Evolutionary conservation across 1,140 invertebrate genomes (phyloP).

Genomic region (Harpegnathos saltator): DNA sequence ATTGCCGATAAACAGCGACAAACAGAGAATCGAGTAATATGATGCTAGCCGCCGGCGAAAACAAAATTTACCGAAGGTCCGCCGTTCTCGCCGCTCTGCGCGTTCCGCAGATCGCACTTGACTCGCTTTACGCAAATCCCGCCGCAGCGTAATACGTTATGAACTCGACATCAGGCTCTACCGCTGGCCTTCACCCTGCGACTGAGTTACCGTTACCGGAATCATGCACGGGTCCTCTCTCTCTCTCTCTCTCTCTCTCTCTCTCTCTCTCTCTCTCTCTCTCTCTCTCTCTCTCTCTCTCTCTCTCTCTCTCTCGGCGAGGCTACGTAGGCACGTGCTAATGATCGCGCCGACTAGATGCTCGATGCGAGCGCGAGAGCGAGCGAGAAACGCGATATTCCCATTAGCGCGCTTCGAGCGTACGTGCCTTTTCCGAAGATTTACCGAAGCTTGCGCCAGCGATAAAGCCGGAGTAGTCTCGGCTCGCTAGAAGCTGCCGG

Average conservation of each 20-base stretch:
- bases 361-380: slow-evolving; percentile 33
- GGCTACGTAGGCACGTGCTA: slow-evolving; percentile 20
- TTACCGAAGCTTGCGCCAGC: slow-evolving; percentile 10
- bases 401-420: slow-evolving; percentile 47
- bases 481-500: slow-evolving; percentile 35
- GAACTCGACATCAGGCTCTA: not conserved
- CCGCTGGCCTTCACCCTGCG: too few species aligned
- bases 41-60: slow-evolving; percentile 8
- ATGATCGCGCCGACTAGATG: slow-evolving; percentile 22
- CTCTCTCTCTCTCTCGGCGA: too few species aligned
- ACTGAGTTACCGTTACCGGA: slow-evolving; percentile 11
- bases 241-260: too few species aligned
- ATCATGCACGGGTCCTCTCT: slow-evolving; percentile 33
- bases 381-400: slow-evolving; percentile 39
- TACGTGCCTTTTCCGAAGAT: slow-evolving; percentile 65
- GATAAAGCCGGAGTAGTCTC: slow-evolving; percentile 50
- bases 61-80: slow-evolving; percentile 20
- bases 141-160: not conserved
- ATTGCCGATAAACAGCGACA: slow-evolving; percentile 73
- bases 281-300: too few species aligned
- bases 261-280: too few species aligned
- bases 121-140: not conserved
- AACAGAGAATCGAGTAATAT: slow-evolving; percentile 73
- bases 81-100: slow-evolving; percentile 1
- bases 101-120: not conserved